These are phyloP conservation scores for Empidonax traillii DNA, from an alignment of 2,113 vertebrate genomes.

Conservation along the genomic window DNA sequence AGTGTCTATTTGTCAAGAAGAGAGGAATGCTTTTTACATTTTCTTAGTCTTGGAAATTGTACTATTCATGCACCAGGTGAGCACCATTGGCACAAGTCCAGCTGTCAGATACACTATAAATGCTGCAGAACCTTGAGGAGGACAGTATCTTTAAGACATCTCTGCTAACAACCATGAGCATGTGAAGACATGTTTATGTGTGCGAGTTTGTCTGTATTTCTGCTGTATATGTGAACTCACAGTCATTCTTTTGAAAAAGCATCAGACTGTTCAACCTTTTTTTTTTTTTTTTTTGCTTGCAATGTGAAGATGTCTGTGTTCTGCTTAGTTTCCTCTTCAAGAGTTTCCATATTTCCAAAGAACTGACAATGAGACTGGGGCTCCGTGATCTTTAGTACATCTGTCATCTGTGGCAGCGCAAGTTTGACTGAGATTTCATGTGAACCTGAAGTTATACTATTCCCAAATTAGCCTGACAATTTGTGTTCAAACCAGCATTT, in stretches of 20 bases:
- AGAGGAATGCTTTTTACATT: not conserved
- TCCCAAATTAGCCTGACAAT: not conserved
- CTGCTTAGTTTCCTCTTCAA: slow-evolving; percentile 5
- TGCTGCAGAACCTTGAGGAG: not conserved
- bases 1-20: not conserved
- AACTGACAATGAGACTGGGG: not conserved
- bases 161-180: not conserved
- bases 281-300: not conserved
- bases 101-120: not conserved
- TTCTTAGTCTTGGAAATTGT: not conserved
- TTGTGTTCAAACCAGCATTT: not conserved
- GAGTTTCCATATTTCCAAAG: not conserved
- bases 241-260: not conserved
- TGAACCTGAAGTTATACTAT: not conserved
- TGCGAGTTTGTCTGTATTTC: not conserved
- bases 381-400: not conserved
- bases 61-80: not conserved
- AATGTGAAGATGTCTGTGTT: not conserved
- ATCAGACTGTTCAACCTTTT: not conserved
- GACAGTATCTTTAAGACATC: not conserved
- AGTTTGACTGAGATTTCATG: not conserved
- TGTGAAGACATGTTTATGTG: not conserved
- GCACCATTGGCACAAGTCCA: not conserved
- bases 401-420: not conserved
- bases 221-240: not conserved